Evolutionary conservation across 2,797 vertebrate species (phyloP).

Genomic region (Sebastes vulpes): DNA sequence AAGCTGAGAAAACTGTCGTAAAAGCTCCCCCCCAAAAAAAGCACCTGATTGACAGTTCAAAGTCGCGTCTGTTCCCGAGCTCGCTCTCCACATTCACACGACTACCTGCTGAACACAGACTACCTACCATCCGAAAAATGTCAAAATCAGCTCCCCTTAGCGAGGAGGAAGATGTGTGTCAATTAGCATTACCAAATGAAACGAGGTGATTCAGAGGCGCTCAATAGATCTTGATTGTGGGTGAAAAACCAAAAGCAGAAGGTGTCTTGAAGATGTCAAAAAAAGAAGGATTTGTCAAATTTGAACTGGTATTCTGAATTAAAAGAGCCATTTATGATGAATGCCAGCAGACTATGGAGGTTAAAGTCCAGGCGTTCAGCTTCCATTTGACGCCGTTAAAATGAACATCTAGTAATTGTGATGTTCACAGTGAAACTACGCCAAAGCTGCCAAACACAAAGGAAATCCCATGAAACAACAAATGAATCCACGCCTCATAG

Average conservation of each 20-base stretch:
- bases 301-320: conserved; percentile 16
- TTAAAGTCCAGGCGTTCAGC: conserved; percentile 14
- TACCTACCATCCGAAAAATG: background rate
- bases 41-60: conserved; percentile 40
- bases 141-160: background rate
- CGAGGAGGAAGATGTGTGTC: background rate
- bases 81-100: conserved; percentile 6
- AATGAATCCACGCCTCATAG: background rate
- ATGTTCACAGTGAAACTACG: background rate
- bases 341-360: background rate
- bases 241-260: background rate
- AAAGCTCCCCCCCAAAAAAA: conserved; percentile 2
- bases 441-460: no score
- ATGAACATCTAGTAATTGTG: background rate
- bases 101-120: conserved; percentile 42
- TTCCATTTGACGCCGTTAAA: background rate
- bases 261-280: background rate
- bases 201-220: background rate
- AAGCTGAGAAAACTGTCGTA: background rate
- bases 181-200: conserved; percentile 4
- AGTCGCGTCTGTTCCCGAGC: conserved; percentile 2
- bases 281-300: background rate
- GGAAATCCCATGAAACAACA: background rate
- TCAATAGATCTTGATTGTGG: conserved; percentile 15
- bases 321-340: background rate